A percentile compares a stretch with the other conserved stretches of the same genome.
phyloP scores from a whole-genome alignment of 2,113 vertebrate species.

The Cromileptes altivelis region DNA sequence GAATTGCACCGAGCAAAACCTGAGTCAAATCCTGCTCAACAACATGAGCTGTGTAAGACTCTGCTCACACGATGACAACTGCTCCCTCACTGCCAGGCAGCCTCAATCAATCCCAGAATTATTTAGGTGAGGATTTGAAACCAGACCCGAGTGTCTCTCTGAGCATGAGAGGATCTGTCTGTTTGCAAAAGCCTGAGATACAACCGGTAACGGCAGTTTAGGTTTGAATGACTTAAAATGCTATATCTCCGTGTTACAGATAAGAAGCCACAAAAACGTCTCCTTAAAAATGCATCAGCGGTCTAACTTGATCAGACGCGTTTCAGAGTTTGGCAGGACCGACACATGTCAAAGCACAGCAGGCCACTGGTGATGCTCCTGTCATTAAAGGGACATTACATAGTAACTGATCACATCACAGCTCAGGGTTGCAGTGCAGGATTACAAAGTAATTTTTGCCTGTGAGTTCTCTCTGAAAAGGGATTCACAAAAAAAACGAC shows the following conservation, averaged over 20 bases:
- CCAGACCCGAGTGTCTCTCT: slow-evolving; percentile 20
- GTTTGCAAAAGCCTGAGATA: slow-evolving; percentile 76
- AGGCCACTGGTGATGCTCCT: slow-evolving; percentile 60
- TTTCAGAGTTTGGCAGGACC: slow-evolving; percentile 24
- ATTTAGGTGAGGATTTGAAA: slow-evolving; percentile 45
- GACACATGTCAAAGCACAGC: slow-evolving; percentile 76
- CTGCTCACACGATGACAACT: slow-evolving; percentile 47
- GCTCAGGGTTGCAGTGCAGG: slow-evolving; percentile 55
- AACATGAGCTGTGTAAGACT: slow-evolving; percentile 58
- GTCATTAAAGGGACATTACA: slow-evolving; percentile 65
- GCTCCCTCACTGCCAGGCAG: slow-evolving; percentile 50
- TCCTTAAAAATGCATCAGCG: slow-evolving; percentile 34
- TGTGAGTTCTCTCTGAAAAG: slow-evolving; percentile 38
- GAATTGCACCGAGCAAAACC: slow-evolving; percentile 79
- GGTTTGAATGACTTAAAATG: slow-evolving; percentile 55
- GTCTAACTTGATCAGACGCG: slow-evolving; percentile 18
- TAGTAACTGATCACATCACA: slow-evolving; percentile 60
- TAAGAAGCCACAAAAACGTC: slow-evolving; percentile 42
- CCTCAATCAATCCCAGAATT: slow-evolving; percentile 62
- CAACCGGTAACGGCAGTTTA: slow-evolving; percentile 75
- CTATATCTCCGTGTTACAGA: slow-evolving; percentile 23
- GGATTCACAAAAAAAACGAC: slow-evolving; percentile 43
- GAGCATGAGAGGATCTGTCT: slow-evolving; percentile 29
- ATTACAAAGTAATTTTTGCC: slow-evolving; percentile 30
- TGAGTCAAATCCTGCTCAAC: slow-evolving; percentile 78